Evolutionary conservation across 2,113 vertebrate species (phyloP).

Genomic region (Channa maculata): DNA sequence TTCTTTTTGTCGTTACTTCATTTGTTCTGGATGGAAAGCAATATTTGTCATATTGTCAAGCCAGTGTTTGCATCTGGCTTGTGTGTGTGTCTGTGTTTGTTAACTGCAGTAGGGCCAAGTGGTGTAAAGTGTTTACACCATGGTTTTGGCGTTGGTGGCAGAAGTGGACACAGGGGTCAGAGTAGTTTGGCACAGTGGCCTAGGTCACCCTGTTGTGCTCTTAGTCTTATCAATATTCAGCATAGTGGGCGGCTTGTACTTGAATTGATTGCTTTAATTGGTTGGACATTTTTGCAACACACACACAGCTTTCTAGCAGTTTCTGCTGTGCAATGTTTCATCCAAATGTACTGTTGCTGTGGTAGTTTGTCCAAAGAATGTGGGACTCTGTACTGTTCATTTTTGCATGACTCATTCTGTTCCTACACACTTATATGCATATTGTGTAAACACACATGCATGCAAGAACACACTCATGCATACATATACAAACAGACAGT

Average conservation of each 20-base stretch:
- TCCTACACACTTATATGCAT: conserved; percentile 74
- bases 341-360: conserved; percentile 50
- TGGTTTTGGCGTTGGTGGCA: conserved; percentile 48
- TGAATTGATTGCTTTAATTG: conserved; percentile 76
- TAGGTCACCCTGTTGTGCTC: conserved; percentile 37
- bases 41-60: conserved; percentile 77
- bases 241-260: conserved; percentile 64
- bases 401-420: conserved; percentile 71
- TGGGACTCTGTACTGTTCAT: conserved; percentile 45
- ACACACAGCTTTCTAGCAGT: conserved; percentile 23
- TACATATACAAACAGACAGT: conserved; percentile 50
- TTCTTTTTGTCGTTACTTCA: conserved; percentile 63
- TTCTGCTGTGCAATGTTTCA: conserved; percentile 9
- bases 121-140: conserved; percentile 57
- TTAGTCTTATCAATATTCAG: conserved; percentile 67
- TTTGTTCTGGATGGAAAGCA: conserved; percentile 74
- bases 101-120: conserved; percentile 28
- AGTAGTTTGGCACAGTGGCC: conserved; percentile 43
- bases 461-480: neutral
- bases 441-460: conserved; percentile 59
- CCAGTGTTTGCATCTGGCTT: conserved; percentile 47
- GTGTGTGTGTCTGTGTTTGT: conserved; percentile 21
- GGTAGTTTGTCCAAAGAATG: conserved; percentile 54
- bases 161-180: conserved; percentile 61
- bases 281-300: conserved; percentile 39